phyloP scores from a whole-genome alignment of 2,888 invertebrate species.

The Nomada fabriciana region DNA sequence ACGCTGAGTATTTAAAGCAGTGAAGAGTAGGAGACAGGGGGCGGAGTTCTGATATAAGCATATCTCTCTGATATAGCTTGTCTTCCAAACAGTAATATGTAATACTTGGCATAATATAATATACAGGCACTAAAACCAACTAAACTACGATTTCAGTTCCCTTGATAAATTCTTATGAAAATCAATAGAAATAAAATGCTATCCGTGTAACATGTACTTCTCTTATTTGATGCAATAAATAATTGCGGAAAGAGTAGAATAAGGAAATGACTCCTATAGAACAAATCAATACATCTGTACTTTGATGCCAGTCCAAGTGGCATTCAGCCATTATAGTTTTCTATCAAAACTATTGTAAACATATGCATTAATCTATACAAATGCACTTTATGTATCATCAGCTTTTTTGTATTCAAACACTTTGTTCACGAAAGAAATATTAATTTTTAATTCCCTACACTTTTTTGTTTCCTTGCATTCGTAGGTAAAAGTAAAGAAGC shows the following conservation, averaged over 20 bases:
- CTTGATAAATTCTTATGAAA: constrained; percentile 13
- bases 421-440: not conserved
- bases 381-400: not conserved
- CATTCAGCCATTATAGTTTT: constrained; percentile 73
- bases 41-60: constrained; percentile 82
- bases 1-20: constrained; percentile 68
- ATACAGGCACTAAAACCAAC: constrained; percentile 44
- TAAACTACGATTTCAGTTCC: not conserved
- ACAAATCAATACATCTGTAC: constrained; percentile 47
- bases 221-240: constrained; percentile 1
- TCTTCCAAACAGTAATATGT: constrained; percentile 67
- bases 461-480: constrained; percentile 7
- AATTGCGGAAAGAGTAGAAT: constrained; percentile 4
- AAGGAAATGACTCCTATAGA: constrained; percentile 13
- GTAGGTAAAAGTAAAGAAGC: constrained; percentile 99
- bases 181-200: not conserved
- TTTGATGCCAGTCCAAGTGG: constrained; percentile 71
- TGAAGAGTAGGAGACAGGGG: constrained; percentile 78
- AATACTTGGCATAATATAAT: constrained; percentile 63
- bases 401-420: not conserved
- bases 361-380: not conserved
- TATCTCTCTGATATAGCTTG: constrained; percentile 76
- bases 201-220: not conserved
- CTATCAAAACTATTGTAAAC: constrained; percentile 45
- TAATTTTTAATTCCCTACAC: not conserved